These are phyloP conservation scores for Thryonomys swinderianus DNA, from an alignment of 2,113 vertebrate species.

Conservation along the genomic window DNA sequence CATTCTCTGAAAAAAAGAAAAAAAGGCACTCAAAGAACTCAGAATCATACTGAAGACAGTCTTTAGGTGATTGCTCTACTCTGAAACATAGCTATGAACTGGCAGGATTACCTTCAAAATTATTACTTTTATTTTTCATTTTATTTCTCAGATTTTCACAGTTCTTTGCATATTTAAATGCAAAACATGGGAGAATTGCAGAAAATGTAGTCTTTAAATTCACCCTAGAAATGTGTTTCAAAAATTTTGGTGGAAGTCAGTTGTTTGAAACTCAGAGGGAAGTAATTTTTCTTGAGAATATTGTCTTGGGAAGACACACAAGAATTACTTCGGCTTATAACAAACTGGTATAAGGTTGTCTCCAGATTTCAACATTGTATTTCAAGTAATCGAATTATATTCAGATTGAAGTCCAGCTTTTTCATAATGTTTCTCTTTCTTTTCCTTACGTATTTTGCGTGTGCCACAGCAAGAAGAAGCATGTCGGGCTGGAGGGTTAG, in stretches of 20 bases:
- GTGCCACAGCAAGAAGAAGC: background rate
- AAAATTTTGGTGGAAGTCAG: conserved; percentile 25
- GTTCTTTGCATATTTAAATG: background rate
- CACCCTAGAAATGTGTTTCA: background rate
- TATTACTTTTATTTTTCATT: conserved; percentile 30
- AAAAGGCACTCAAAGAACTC: background rate
- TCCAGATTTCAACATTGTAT: conserved; percentile 2
- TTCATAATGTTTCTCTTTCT: background rate
- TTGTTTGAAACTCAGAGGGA: background rate
- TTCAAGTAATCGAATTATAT: background rate
- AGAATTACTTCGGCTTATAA: background rate
- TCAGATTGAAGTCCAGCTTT: background rate
- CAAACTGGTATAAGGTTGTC: background rate
- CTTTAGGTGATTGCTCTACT: background rate
- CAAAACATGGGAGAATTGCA: background rate
- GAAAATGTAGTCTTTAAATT: background rate
- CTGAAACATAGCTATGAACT: conserved; percentile 5
- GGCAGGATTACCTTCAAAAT: background rate
- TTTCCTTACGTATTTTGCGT: background rate
- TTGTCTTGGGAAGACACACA: background rate
- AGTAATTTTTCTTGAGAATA: background rate
- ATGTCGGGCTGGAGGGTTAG: too few species aligned
- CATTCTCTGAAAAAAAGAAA: background rate
- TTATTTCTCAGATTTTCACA: background rate
- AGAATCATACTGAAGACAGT: background rate